These are phyloP conservation scores for Rhamphomyia laevipes DNA, from an alignment of 2,888 invertebrate species.

Conservation along the genomic window DNA sequence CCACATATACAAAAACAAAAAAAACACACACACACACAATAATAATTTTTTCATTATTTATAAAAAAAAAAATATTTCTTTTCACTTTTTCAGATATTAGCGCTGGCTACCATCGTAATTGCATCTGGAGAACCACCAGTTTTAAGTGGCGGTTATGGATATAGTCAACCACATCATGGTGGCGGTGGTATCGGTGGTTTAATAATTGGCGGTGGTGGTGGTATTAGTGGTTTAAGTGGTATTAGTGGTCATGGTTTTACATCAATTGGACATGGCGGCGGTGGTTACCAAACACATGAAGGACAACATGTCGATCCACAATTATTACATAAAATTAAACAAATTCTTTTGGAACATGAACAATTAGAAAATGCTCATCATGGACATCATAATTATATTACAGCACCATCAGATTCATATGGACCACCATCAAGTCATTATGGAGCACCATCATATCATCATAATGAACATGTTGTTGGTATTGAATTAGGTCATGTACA, in stretches of 20 bases:
- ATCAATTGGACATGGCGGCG: not conserved
- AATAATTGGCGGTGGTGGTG: conserved; percentile 4
- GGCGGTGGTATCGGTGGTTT: conserved; percentile 7
- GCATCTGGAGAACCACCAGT: conserved; percentile 55
- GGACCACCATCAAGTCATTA: conserved; percentile 46
- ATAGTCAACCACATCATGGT: conserved; percentile 40
- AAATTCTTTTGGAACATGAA: conserved; percentile 66
- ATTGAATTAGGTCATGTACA: conserved; percentile 67
- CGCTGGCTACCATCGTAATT: conserved; percentile 56
- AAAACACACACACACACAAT: not conserved
- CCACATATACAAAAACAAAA: too few relatives aligned
- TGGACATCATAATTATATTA: conserved; percentile 37
- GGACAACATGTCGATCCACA: conserved; percentile 62
- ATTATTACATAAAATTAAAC: conserved; percentile 63
- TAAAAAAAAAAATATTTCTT: not conserved
- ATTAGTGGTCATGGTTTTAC: not conserved
- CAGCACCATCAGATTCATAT: conserved; percentile 5
- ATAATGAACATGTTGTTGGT: conserved; percentile 61
- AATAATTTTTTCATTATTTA: not conserved
- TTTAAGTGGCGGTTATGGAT: conserved; percentile 44
- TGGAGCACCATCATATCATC: conserved; percentile 49
- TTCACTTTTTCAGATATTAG: conserved; percentile 49
- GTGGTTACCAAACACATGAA: conserved; percentile 48
- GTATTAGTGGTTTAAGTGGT: conserved; percentile 2
- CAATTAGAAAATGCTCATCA: conserved; percentile 39